Percentiles rank a stretch among this genome's conserved stretches.
Conservation (phyloP, 2,113 vertebrate species). For the Urocitellus parryii region DNA sequence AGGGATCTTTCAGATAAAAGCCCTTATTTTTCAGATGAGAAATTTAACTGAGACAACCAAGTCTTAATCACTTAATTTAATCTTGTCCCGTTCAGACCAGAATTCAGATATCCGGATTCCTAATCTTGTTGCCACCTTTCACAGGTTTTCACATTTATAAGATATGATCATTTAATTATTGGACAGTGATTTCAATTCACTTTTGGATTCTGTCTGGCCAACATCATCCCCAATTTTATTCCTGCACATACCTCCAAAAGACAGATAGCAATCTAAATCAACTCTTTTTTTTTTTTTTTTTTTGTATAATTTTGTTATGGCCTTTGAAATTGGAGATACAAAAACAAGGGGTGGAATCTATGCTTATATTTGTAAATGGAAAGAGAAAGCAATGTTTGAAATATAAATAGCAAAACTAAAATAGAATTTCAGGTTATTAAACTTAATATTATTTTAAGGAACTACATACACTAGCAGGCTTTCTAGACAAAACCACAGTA, state of each 20-base stretch:
- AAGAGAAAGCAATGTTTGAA: neutral
- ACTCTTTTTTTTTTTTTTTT: neutral
- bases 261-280: neutral
- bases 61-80: constrained; percentile 56
- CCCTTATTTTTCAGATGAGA: neutral
- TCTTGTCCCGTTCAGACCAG: neutral
- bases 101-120: constrained; percentile 38
- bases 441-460: constrained; percentile 20
- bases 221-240: neutral
- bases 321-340: neutral
- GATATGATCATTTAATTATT: constrained; percentile 15
- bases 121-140: neutral
- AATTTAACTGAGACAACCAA: neutral
- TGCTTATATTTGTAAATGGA: neutral
- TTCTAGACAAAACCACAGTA: constrained; percentile 18
- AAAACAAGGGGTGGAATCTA: neutral
- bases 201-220: neutral
- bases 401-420: constrained; percentile 44
- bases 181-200: neutral
- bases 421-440: neutral
- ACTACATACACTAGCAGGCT: neutral
- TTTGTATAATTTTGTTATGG: constrained; percentile 9
- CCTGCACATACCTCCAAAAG: neutral
- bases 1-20: neutral
- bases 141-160: constrained; percentile 17